These are phyloP conservation scores for Karalla daura DNA, from an alignment of 2,797 vertebrate species.

Conservation along the genomic window DNA sequence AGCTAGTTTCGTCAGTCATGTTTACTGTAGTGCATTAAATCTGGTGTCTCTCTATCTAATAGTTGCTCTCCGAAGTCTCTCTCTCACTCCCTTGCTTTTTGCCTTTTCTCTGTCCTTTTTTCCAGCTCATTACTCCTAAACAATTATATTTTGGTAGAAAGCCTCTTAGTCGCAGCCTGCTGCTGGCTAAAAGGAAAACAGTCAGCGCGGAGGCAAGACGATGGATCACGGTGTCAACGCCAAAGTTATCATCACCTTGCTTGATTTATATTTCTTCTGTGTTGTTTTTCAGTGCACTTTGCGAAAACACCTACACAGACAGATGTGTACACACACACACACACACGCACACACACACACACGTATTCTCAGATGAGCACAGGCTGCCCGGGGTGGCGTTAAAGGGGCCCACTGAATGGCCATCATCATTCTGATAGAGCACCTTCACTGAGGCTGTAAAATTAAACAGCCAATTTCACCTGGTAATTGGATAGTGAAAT, in stretches of 20 bases:
- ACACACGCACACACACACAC: conserved; percentile 31
- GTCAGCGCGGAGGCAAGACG: conserved; percentile 63
- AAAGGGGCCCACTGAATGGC: conserved; percentile 62
- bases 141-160: conserved; percentile 82
- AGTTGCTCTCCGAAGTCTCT: conserved; percentile 41
- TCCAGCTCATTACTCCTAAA: conserved; percentile 85
- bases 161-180: conserved; percentile 69
- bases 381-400: conserved; percentile 58
- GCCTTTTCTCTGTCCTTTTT: conserved; percentile 71
- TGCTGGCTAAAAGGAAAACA: conserved; percentile 80
- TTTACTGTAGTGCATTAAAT: conserved; percentile 58
- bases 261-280: conserved; percentile 75
- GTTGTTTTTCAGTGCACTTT: conserved; percentile 41
- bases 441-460: conserved; percentile 71
- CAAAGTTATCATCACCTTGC: conserved; percentile 82
- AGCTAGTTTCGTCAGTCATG: conserved; percentile 66
- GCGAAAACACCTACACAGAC: conserved; percentile 40
- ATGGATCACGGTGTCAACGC: conserved; percentile 76
- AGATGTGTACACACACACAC: conserved; percentile 15
- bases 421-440: conserved; percentile 69
- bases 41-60: conserved; percentile 56
- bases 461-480: conserved; percentile 83
- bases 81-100: conserved; percentile 44
- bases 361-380: conserved; percentile 65
- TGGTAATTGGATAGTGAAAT: conserved; percentile 81